Conservation (phyloP, 2,113 vertebrate genomes). For the Panurus biarmicus region DNA sequence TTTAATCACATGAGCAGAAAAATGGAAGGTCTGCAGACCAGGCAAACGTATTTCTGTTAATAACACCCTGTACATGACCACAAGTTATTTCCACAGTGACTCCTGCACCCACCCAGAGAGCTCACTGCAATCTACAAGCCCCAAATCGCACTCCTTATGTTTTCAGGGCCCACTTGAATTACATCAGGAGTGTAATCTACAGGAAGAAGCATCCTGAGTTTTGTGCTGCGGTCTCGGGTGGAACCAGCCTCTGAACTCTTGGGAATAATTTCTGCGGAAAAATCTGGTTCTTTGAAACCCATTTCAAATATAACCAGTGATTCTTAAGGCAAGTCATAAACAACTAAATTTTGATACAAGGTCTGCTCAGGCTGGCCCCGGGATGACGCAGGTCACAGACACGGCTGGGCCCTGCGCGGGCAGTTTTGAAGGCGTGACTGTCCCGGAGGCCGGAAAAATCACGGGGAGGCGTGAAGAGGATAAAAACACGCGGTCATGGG, state of each 20-base stretch:
- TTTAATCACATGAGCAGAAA: neutral
- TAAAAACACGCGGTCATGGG: neutral
- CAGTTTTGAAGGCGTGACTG: neutral
- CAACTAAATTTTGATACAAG: too few relatives aligned
- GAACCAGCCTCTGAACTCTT: neutral
- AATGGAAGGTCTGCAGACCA: accelerated
- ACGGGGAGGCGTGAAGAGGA: accelerated
- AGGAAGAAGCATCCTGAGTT: neutral
- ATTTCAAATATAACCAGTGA: accelerated
- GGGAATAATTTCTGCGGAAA: neutral
- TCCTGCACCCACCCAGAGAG: neutral
- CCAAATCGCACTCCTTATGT: accelerated
- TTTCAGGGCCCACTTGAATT: accelerated
- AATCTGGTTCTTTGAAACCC: neutral
- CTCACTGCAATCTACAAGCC: neutral
- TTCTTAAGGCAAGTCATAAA: neutral
- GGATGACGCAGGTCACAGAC: neutral
- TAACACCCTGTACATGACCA: accelerated
- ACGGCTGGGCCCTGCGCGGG: accelerated
- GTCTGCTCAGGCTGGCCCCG: accelerated
- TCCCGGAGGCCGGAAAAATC: neutral
- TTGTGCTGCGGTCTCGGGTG: accelerated
- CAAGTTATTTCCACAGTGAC: neutral
- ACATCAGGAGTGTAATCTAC: accelerated
- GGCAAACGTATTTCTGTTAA: accelerated